phyloP scores from a whole-genome alignment of 2,888 invertebrate genomes.

The Holacanthella duospinosa region DNA sequence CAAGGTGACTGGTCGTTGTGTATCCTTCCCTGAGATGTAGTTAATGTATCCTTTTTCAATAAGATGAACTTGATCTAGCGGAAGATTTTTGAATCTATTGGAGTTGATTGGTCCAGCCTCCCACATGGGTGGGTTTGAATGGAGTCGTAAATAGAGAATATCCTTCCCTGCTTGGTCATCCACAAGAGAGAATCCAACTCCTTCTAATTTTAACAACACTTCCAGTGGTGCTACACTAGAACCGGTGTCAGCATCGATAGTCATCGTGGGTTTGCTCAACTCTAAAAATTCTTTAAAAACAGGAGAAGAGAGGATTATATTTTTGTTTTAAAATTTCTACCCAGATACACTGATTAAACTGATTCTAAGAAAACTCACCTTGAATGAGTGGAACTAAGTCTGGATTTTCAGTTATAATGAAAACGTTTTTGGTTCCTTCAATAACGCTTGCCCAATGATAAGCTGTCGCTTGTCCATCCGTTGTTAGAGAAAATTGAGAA shows the following conservation, averaged over 20 bases:
- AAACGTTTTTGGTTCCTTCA: background rate
- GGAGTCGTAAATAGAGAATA: constrained; percentile 2
- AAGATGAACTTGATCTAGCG: background rate
- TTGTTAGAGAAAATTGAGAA: background rate
- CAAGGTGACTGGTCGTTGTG: background rate
- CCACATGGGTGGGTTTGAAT: background rate
- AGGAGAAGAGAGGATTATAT: too few species aligned
- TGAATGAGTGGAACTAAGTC: background rate
- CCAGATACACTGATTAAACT: too few species aligned
- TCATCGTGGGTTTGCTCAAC: too few species aligned
- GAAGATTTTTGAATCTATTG: background rate
- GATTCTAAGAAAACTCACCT: background rate
- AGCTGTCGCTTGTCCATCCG: background rate
- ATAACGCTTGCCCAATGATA: background rate
- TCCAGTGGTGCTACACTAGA: background rate
- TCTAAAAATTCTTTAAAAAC: too few species aligned
- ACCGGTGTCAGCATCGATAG: background rate
- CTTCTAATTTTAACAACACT: background rate
- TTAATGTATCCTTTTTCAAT: constrained; percentile 2
- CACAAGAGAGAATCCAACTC: constrained; percentile 7
- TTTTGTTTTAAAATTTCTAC: background rate
- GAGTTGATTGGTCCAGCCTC: background rate
- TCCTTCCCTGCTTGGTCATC: background rate
- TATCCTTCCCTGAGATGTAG: background rate
- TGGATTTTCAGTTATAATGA: background rate